Evolutionary conservation across 2,113 vertebrate species (phyloP).

Genomic region (Catharus bicknelli): DNA sequence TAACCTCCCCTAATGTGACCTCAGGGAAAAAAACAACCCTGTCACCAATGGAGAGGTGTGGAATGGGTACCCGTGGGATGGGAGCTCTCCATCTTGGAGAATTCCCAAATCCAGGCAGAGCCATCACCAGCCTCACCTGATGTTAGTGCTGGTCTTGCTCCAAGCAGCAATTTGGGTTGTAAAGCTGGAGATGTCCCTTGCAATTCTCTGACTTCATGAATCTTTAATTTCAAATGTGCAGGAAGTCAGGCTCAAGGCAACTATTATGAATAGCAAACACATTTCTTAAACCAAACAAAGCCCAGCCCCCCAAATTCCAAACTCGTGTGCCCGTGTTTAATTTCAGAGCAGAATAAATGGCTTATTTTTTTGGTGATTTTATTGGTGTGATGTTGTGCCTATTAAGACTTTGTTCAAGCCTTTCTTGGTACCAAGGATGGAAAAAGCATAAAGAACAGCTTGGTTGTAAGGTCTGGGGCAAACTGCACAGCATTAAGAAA

Average conservation of each 20-base stretch:
- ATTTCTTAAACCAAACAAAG: not conserved
- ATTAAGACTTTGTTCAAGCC: not conserved
- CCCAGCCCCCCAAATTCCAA: not conserved
- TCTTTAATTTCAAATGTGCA: not conserved
- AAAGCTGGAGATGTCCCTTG: not conserved
- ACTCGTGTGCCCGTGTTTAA: not conserved
- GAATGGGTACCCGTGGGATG: no score
- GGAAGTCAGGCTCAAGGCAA: not conserved
- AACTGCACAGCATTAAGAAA: conserved; percentile 30
- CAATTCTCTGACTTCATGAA: not conserved
- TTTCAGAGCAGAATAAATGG: not conserved
- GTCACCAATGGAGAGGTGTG: accelerated
- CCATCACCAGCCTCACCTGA: not conserved
- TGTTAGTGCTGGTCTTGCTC: not conserved
- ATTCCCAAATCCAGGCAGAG: not conserved
- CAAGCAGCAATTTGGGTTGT: not conserved
- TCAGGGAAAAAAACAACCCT: not conserved
- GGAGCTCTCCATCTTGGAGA: not conserved
- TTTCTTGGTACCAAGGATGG: not conserved
- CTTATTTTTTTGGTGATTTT: not conserved
- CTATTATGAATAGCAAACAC: not conserved
- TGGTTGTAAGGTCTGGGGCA: conserved; percentile 37
- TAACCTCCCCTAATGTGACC: not conserved
- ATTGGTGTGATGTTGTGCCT: not conserved
- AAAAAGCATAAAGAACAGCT: conserved; percentile 17